Conservation (phyloP, 53 echinoderm and acorn worm species). For the Holothuria leucospilota region DNA sequence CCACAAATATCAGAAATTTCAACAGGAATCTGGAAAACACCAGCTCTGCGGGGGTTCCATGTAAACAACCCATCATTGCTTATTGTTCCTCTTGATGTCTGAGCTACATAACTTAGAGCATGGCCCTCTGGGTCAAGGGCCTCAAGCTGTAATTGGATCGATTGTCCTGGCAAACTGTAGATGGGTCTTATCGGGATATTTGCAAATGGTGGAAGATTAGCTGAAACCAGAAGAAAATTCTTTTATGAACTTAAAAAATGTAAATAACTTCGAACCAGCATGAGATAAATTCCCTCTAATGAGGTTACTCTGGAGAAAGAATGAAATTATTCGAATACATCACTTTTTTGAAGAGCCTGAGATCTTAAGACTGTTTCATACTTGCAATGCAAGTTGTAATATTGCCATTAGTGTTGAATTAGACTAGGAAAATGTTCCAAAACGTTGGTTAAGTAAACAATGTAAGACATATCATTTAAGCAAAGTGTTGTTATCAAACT, state of each 20-base stretch:
- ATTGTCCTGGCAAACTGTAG: constrained; percentile 53
- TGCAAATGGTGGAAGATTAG: constrained; percentile 52
- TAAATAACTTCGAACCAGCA: too few species aligned
- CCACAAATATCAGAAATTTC: constrained; percentile 51
- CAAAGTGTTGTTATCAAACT: not conserved
- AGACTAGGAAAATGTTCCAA: not conserved
- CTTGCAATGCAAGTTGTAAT: too few species aligned
- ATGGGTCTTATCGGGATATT: not conserved
- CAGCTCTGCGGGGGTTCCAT: constrained; percentile 38
- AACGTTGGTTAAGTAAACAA: not conserved
- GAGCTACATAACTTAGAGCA: constrained; percentile 7
- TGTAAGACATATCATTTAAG: not conserved
- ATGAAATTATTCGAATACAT: too few species aligned
- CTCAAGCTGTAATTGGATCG: constrained; percentile 51
- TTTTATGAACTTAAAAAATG: not conserved
- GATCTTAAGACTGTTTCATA: too few species aligned
- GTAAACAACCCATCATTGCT: constrained; percentile 38
- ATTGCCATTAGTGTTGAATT: not conserved
- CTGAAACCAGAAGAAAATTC: constrained; percentile 18
- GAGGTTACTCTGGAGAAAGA: too few species aligned
- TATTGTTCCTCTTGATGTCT: constrained; percentile 31
- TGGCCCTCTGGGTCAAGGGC: constrained; percentile 63
- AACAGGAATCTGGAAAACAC: constrained; percentile 20
- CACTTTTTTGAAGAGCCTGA: too few species aligned
- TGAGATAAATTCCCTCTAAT: too few species aligned